A percentile compares a stretch with the other conserved stretches of the same genome.
These are phyloP conservation scores for Drosophila engyochracea DNA, from an alignment of 2,888 invertebrate species.

Conservation along the genomic window DNA sequence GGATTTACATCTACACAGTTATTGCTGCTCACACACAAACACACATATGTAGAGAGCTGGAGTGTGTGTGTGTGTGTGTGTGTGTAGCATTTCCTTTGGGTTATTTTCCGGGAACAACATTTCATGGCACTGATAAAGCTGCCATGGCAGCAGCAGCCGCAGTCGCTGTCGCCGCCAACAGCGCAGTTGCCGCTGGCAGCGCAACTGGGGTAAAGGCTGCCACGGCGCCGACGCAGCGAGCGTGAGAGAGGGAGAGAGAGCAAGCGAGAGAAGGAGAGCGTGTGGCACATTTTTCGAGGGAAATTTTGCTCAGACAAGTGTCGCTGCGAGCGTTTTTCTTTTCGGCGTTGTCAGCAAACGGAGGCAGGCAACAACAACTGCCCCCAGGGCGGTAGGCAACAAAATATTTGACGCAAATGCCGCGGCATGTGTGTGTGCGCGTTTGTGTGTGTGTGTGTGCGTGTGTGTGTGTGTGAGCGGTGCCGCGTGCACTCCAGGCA, in stretches of 20 bases:
- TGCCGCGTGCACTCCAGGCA: slow-evolving; percentile 83
- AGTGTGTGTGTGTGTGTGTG: slow-evolving; percentile 41
- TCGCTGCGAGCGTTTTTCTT: slow-evolving; percentile 68
- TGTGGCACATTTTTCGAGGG: slow-evolving; percentile 40
- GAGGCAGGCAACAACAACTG: slow-evolving; percentile 43
- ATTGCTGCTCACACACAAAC: slow-evolving; percentile 64
- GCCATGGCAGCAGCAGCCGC: slow-evolving; percentile 71
- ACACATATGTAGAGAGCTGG: slow-evolving; percentile 9
- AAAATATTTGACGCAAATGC: slow-evolving; percentile 78
- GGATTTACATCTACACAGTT: slow-evolving; percentile 82
- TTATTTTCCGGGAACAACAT: slow-evolving; percentile 82
- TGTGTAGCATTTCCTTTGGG: slow-evolving; percentile 77
- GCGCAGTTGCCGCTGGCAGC: slow-evolving; percentile 41
- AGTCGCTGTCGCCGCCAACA: slow-evolving; percentile 14
- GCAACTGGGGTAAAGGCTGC: slow-evolving; percentile 41
- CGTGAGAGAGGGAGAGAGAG: slow-evolving; percentile 7
- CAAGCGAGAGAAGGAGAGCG: slow-evolving; percentile 24
- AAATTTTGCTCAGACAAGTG: slow-evolving; percentile 63
- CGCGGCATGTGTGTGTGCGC: slow-evolving; percentile 26
- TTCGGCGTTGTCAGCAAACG: slow-evolving; percentile 57
- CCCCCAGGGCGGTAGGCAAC: slow-evolving; percentile 69
- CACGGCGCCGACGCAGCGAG: slow-evolving; percentile 19
- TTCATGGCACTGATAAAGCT: slow-evolving; percentile 82
- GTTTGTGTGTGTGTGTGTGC: slow-evolving; percentile 37
- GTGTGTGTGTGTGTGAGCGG: slow-evolving; percentile 54